Percentiles rank a stretch among this genome's conserved stretches.
These are phyloP conservation scores for Lithophane ornitopus DNA, from an alignment of 2,888 invertebrate genomes.

Conservation along the genomic window DNA sequence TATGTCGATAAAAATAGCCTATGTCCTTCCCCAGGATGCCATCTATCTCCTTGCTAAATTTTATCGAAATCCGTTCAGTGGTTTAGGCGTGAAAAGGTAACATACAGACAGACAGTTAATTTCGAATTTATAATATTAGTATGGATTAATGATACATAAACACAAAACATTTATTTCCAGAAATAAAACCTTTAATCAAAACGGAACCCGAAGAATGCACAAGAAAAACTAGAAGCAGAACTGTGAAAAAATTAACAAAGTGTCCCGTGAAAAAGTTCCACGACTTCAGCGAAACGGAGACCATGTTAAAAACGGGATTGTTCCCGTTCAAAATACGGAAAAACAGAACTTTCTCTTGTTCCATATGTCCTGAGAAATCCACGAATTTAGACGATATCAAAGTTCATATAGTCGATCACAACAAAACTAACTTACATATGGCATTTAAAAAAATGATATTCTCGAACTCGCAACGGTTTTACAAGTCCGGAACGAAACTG, in stretches of 20 bases:
- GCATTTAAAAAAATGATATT: conserved; percentile 85
- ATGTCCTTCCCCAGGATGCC: too few species aligned
- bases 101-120: too few species aligned
- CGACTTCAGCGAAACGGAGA: conserved; percentile 77
- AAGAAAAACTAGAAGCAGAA: conserved; percentile 69
- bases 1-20: too few species aligned
- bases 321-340: conserved; percentile 86
- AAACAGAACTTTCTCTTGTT: conserved; percentile 77
- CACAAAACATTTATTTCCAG: conserved; percentile 65
- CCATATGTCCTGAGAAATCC: conserved; percentile 81
- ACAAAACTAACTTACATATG: conserved; percentile 74
- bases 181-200: conserved; percentile 74
- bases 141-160: neutral
- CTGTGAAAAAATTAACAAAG: conserved; percentile 67
- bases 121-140: too few species aligned
- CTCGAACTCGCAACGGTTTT: conserved; percentile 80
- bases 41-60: too few species aligned
- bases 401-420: conserved; percentile 78
- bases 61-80: too few species aligned
- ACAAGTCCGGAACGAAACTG: conserved; percentile 71
- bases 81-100: too few species aligned
- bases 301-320: conserved; percentile 78
- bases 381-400: conserved; percentile 78
- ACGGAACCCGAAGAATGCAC: conserved; percentile 72
- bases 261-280: conserved; percentile 71